phyloP scores from a whole-genome alignment of 2,797 vertebrate species.

The Miichthys miiuy region DNA sequence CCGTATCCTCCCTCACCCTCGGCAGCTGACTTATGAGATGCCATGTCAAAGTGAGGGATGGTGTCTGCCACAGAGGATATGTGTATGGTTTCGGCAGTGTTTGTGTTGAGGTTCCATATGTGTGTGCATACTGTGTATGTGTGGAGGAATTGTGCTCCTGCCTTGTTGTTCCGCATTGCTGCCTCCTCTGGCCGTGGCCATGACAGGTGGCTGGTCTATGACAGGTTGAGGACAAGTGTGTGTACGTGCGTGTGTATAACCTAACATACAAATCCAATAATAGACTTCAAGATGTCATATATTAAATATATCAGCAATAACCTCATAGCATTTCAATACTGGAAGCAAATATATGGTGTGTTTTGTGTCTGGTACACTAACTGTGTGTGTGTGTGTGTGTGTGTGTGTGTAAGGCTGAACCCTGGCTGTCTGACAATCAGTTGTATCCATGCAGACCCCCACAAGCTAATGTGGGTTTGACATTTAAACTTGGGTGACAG shows the following conservation, averaged over 20 bases:
- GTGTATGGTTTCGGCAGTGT: conserved; percentile 43
- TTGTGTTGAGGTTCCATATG: conserved; percentile 32
- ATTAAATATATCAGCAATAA: conserved; percentile 16
- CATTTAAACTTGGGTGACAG: conserved; percentile 81
- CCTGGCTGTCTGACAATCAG: conserved; percentile 47
- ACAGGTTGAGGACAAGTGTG: conserved; percentile 54
- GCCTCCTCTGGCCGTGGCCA: conserved; percentile 51
- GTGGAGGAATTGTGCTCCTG: conserved; percentile 39
- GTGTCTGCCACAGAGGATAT: conserved; percentile 56
- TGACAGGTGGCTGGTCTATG: conserved; percentile 69
- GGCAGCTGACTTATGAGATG: conserved; percentile 75
- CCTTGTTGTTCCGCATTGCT: conserved; percentile 66
- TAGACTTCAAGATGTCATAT: conserved; percentile 1
- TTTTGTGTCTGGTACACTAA: conserved; percentile 25
- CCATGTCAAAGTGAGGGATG: conserved; percentile 74
- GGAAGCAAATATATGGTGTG: neutral
- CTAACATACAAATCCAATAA: conserved; percentile 14
- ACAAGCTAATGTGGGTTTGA: conserved; percentile 76
- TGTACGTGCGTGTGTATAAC: conserved; percentile 24
- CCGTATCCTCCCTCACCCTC: conserved; percentile 37
- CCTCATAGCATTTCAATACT: neutral
- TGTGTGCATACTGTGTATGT: conserved; percentile 21
- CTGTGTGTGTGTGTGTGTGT: conserved; percentile 10
- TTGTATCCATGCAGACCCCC: conserved; percentile 63
- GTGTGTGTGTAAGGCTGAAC: conserved; percentile 20